Evolutionary conservation across 2,797 vertebrate genomes (phyloP).

Genomic region (Siniperca obscura): DNA sequence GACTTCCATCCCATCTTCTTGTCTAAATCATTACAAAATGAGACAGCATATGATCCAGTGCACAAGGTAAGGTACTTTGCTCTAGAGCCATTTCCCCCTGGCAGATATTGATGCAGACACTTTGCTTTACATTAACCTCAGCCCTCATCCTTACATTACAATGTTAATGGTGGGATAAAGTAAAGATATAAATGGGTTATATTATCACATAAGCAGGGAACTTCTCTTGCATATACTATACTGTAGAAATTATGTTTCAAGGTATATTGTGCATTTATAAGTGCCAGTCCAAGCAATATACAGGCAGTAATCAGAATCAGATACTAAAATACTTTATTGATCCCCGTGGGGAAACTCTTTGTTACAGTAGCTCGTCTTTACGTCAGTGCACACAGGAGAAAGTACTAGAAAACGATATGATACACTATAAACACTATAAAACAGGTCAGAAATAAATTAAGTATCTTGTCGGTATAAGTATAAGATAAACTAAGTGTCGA

Average conservation of each 20-base stretch:
- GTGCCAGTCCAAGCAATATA: background rate
- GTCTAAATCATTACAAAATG: constrained; percentile 64
- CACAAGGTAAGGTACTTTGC: constrained; percentile 63
- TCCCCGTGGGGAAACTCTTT: too few relatives aligned
- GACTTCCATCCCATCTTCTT: constrained; percentile 38
- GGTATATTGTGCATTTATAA: constrained; percentile 10
- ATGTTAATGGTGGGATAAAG: constrained; percentile 67
- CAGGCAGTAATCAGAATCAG: too few relatives aligned
- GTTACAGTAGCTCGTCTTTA: too few relatives aligned
- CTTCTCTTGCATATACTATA: constrained; percentile 8
- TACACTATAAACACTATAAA: too few relatives aligned
- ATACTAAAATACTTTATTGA: too few relatives aligned
- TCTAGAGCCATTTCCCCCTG: constrained; percentile 61
- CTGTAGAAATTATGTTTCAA: constrained; percentile 6
- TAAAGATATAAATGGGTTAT: constrained; percentile 52
- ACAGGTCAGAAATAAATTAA: too few relatives aligned
- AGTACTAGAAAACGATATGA: too few relatives aligned
- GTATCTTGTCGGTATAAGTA: too few relatives aligned
- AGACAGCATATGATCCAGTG: constrained; percentile 57
- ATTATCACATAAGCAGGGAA: constrained; percentile 30
- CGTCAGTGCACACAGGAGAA: too few relatives aligned
- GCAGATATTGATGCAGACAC: constrained; percentile 71
- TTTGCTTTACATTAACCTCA: constrained; percentile 71
- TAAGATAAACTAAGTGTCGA: too few relatives aligned
- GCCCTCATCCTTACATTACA: constrained; percentile 67